phyloP scores from a whole-genome alignment of 1,140 invertebrate genomes.

The Temnothorax longispinosus region DNA sequence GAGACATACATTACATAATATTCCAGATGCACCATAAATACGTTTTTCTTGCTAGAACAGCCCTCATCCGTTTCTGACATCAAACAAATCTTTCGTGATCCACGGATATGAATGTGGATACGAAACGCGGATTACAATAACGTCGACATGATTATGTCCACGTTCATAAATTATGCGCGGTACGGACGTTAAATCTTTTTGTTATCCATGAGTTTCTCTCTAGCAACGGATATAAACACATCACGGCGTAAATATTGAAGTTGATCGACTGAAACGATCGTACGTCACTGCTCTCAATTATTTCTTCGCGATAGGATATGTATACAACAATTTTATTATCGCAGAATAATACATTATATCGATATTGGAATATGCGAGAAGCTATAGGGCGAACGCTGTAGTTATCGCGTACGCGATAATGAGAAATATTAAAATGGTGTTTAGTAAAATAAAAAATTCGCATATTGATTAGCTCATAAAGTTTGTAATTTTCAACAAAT shows the following conservation, averaged over 20 bases:
- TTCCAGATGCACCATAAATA: background rate
- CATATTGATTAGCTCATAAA: constrained; percentile 42
- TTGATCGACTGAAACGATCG: constrained; percentile 8
- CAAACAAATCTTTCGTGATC: constrained; percentile 9
- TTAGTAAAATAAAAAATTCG: constrained; percentile 23
- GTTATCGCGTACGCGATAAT: background rate
- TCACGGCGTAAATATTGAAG: background rate
- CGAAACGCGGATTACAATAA: background rate
- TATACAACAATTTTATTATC: constrained; percentile 10
- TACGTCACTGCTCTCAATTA: background rate
- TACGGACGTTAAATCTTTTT: background rate
- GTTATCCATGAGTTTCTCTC: background rate
- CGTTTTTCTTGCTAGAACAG: background rate
- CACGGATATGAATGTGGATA: background rate
- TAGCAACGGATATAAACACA: background rate
- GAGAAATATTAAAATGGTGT: constrained; percentile 28
- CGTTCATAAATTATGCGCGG: constrained; percentile 18
- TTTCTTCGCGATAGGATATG: background rate
- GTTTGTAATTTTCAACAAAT: background rate
- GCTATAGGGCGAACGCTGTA: background rate
- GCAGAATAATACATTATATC: background rate
- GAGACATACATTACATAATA: background rate
- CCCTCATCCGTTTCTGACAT: constrained; percentile 16
- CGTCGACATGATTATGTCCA: constrained; percentile 2
- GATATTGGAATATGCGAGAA: constrained; percentile 8